phyloP scores from a whole-genome alignment of 2,797 vertebrate genomes.

The Bryconaethiops microstoma region DNA sequence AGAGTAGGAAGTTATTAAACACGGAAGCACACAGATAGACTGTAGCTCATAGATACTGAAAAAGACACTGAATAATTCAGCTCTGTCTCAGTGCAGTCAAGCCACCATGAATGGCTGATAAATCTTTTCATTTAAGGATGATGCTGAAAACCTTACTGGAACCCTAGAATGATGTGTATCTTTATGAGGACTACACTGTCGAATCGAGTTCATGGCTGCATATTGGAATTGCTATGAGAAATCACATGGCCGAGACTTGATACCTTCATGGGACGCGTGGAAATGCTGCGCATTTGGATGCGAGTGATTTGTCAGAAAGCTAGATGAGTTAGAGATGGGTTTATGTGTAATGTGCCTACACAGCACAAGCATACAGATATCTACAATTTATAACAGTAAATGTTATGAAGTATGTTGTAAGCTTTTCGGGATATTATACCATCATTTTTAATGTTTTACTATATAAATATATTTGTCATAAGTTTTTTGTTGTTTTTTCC shows the following conservation, averaged over 20 bases:
- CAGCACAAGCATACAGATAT: not conserved
- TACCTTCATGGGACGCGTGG: not conserved
- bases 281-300: not conserved
- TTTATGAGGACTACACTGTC: not conserved
- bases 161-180: not conserved
- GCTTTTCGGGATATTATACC: not conserved
- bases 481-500: not conserved
- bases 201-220: not conserved
- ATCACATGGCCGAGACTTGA: not conserved
- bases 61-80: constrained; percentile 41
- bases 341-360: not conserved
- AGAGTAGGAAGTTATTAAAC: constrained; percentile 28
- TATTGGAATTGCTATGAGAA: not conserved
- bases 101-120: not conserved
- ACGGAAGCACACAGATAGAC: constrained; percentile 17
- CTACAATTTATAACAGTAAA: not conserved
- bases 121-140: constrained; percentile 10
- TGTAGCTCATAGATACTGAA: constrained; percentile 47
- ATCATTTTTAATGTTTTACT: not conserved
- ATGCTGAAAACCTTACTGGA: not conserved
- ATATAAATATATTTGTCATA: no score
- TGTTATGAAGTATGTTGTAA: no score
- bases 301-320: not conserved
- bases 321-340: not conserved
- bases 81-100: not conserved